A percentile compares a stretch with the other conserved stretches of the same genome.
Conservation (phyloP, 2,888 invertebrate species). For the Zygothrica quintamaculata region DNA sequence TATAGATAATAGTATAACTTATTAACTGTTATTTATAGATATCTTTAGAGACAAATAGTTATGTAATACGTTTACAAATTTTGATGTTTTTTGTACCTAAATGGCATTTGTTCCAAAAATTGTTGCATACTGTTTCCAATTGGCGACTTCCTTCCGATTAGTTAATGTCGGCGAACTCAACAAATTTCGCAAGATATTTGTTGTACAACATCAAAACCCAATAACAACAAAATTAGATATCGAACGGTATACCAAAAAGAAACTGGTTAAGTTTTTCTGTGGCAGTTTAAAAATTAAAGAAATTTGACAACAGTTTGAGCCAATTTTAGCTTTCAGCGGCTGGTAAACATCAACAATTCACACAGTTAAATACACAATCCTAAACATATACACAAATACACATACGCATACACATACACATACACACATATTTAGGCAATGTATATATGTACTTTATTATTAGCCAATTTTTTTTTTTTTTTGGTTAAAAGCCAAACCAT, state of each 20-base stretch:
- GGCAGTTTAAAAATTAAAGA: slow-evolving; percentile 40
- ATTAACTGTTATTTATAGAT: too few relatives aligned
- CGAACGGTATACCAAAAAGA: slow-evolving; percentile 10
- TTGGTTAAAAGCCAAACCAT: slow-evolving; percentile 38
- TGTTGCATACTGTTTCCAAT: slow-evolving; percentile 49
- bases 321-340: slow-evolving; percentile 2
- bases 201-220: too few relatives aligned
- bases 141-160: slow-evolving; percentile 69
- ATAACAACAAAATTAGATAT: slow-evolving; percentile 48
- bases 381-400: background rate
- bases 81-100: background rate
- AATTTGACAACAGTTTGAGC: slow-evolving; percentile 19
- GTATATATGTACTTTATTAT: slow-evolving; percentile 14
- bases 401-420: slow-evolving; percentile 1
- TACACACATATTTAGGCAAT: too few relatives aligned
- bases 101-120: slow-evolving; percentile 2
- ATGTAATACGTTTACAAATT: background rate
- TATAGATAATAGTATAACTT: too few relatives aligned
- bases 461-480: slow-evolving; percentile 40
- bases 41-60: too few relatives aligned
- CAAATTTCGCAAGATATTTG: slow-evolving; percentile 39
- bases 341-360: slow-evolving; percentile 1
- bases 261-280: slow-evolving; percentile 46
- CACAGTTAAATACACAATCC: background rate
- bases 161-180: slow-evolving; percentile 37